These are phyloP conservation scores for Andricus curvator DNA, from an alignment of 2,888 invertebrate genomes.

Conservation along the genomic window DNA sequence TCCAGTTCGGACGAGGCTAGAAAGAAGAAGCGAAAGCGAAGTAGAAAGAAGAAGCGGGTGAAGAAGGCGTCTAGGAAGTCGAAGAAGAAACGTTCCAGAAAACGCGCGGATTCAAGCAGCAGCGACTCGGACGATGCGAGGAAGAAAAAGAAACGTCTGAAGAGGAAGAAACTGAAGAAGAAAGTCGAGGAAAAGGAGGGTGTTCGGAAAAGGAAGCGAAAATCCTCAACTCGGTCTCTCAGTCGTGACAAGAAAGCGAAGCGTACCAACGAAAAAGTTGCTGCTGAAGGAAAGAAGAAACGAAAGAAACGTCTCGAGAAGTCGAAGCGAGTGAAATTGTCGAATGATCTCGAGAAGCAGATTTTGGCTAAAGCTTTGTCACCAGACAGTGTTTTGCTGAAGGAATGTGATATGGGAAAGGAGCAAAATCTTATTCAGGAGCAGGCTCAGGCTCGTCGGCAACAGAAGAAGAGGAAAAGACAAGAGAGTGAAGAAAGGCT, in stretches of 20 bases:
- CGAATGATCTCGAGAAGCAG: constrained; percentile 36
- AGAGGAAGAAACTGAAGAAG: constrained; percentile 55
- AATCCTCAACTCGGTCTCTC: constrained; percentile 4
- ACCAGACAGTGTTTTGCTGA: constrained; percentile 19
- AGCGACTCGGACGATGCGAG: constrained; percentile 65
- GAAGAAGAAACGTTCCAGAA: constrained; percentile 62
- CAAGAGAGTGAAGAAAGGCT: constrained; percentile 51
- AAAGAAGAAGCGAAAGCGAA: constrained; percentile 53
- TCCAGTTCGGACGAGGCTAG: constrained; percentile 63
- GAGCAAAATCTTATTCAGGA: constrained; percentile 52
- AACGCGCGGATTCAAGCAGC: constrained; percentile 67
- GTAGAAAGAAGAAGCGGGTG: constrained; percentile 61
- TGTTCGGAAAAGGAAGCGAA: constrained; percentile 43
- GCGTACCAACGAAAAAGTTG: constrained; percentile 43
- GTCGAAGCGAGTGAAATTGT: constrained; percentile 34
- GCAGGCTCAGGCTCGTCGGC: constrained; percentile 28
- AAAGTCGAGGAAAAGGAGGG: constrained; percentile 54
- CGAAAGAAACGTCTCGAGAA: constrained; percentile 42
- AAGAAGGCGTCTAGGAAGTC: constrained; percentile 59
- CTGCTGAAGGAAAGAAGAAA: constrained; percentile 46
- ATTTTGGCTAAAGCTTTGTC: constrained; percentile 23
- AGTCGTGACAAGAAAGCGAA: constrained; percentile 46
- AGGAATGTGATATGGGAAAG: constrained; percentile 53
- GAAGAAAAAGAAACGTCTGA: constrained; percentile 51
- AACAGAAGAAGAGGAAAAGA: constrained; percentile 39